phyloP scores from a whole-genome alignment of 2,888 invertebrate species.

The Rhingia rostrata region DNA sequence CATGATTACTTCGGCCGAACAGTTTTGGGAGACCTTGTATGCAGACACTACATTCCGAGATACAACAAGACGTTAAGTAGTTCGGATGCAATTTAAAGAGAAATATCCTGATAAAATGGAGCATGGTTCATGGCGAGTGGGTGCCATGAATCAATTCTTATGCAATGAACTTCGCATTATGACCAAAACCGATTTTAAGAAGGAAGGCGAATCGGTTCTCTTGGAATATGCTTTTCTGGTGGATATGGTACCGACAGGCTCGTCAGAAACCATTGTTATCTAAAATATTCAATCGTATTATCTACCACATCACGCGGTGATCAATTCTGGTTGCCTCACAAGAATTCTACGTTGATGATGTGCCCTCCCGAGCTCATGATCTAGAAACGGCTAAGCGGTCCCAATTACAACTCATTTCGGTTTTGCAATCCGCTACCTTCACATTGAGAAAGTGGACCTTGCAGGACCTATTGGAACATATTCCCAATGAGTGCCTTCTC shows the following conservation, averaged over 20 bases:
- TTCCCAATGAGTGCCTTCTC: background rate
- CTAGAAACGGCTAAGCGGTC: background rate
- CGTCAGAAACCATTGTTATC: background rate
- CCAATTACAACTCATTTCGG: constrained; percentile 2
- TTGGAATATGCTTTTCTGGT: constrained; percentile 20
- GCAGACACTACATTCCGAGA: background rate
- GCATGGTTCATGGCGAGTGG: background rate
- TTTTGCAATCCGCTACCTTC: constrained; percentile 2
- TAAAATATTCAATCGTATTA: constrained; percentile 1
- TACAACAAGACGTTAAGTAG: background rate
- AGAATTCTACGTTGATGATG: constrained; percentile 33
- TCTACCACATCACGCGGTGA: constrained; percentile 23
- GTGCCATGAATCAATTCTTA: constrained; percentile 4
- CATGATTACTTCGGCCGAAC: background rate
- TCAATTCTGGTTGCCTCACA: constrained; percentile 7
- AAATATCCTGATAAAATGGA: background rate
- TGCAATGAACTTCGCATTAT: background rate
- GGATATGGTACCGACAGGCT: constrained; percentile 2
- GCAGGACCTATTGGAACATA: background rate
- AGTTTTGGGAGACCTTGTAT: constrained; percentile 4
- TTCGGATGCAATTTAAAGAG: background rate
- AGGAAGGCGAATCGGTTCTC: constrained; percentile 15
- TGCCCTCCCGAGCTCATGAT: constrained; percentile 8
- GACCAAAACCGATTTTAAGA: background rate
- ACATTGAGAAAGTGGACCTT: constrained; percentile 25